A percentile compares a stretch with the other conserved stretches of the same genome.
phyloP scores from a whole-genome alignment of 2,888 invertebrate species.

The Napeogenes sylphis region DNA sequence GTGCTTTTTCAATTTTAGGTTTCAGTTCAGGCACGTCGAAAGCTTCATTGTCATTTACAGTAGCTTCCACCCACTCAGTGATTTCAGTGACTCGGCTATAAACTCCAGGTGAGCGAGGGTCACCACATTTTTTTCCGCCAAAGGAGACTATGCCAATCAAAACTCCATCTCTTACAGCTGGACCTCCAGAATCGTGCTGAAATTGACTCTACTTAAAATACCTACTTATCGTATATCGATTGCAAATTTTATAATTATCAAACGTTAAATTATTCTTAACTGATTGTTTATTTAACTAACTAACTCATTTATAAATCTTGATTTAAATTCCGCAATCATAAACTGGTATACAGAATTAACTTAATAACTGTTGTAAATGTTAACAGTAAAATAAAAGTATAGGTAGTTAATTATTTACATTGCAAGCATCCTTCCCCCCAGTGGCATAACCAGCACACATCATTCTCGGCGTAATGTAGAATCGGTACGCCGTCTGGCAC shows the following conservation, averaged over 20 bases:
- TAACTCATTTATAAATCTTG: no score
- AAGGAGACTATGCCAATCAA: conserved; percentile 66
- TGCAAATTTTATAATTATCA: no score
- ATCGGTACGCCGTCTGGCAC: conserved; percentile 64
- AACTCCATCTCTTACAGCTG: conserved; percentile 65
- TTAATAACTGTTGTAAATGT: no score
- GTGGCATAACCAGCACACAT: conserved; percentile 69
- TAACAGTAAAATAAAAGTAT: no score
- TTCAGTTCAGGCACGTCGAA: conserved; percentile 46
- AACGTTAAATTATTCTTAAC: no score
- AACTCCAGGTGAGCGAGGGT: conserved; percentile 67
- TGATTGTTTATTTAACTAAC: no score
- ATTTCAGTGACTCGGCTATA: conserved; percentile 61
- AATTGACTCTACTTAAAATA: no score
- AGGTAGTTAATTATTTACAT: conserved; percentile 44
- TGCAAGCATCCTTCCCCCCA: conserved; percentile 69
- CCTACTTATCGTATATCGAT: no score
- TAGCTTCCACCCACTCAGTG: conserved; percentile 61
- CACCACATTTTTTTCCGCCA: conserved; percentile 69
- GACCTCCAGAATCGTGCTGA: conserved; percentile 69
- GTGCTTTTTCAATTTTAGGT: conserved; percentile 58
- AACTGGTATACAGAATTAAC: no score
- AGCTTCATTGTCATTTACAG: conserved; percentile 57
- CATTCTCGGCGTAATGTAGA: conserved; percentile 67
- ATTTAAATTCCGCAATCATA: no score